Evolutionary conservation across 2,113 vertebrate genomes (phyloP), one percentile per base, ranked within the genome.

Genomic region (Neogobius melanostomus): DNA sequence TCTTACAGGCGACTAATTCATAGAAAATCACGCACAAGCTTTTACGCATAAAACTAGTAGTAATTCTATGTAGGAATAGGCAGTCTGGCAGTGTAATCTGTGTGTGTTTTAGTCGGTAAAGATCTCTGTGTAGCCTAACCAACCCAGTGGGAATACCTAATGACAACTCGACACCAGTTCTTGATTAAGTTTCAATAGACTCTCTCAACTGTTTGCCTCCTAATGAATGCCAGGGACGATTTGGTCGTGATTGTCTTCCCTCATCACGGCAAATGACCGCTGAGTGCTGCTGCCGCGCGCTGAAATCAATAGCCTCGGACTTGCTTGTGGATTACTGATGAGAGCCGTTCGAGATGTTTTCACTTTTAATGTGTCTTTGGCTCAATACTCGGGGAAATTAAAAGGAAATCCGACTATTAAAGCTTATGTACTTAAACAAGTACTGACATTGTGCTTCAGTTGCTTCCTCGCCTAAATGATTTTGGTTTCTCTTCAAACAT

Each of bases 221-320:
- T 86, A 90, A 91, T 90, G 85, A 90, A 88, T 87, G 82, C 79
- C 79, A 77, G 76, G 71, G 82, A 82, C 73, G 82, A 90, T 90
- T 89, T 88, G 83, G 81, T 74, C 36, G 73, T 60, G 56, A 88
- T 86, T 90, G 90, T 90, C 90, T 87, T 88, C 66, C 67, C 82
- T 87, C 89, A 90, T 90, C 87, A 85, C 76, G 70, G 81, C 80
- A 90, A 90, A 91, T 88, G 85, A 86, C 85, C 75, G 60, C 72
- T 79, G 89, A 85, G 87, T 74, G 74, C 82, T 72, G 76, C 56
- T 57, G 54, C 75, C 59, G 84, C 78, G 49, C 65, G 8, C 75
- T 74, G 75, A 77, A 87, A 91, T 91, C 90, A 77, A 90, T 89
- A 86, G 66, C 68, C 63, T 67, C 57, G 69, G 78, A 85, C 85